Evolutionary conservation across 2,797 vertebrate species (phyloP).

Genomic region (Scolopax bukidnonensis): DNA sequence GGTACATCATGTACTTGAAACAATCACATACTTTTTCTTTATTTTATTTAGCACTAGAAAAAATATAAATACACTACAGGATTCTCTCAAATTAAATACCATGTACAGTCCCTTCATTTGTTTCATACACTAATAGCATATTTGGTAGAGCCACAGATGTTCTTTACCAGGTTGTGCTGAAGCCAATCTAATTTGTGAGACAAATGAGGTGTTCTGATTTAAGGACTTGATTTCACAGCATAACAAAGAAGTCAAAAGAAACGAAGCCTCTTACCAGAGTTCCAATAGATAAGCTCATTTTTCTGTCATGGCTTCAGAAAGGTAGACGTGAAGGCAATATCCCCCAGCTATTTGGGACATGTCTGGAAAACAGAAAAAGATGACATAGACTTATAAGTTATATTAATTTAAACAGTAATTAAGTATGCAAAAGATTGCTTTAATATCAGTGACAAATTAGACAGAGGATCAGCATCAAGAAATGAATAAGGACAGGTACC

Average conservation of each 20-base stretch:
- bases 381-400: not conserved
- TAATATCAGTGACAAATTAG: not conserved
- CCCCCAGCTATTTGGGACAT: not conserved
- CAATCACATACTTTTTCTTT: not conserved
- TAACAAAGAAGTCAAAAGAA: not conserved
- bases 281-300: not conserved
- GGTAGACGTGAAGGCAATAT: not conserved
- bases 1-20: not conserved
- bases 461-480: not conserved
- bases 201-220: constrained; percentile 34
- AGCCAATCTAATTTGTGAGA: constrained; percentile 26
- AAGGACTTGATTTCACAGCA: constrained; percentile 9
- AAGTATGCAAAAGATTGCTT: not conserved
- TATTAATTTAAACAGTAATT: not conserved
- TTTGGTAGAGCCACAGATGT: constrained; percentile 13
- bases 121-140: not conserved
- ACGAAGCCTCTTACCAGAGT: not conserved
- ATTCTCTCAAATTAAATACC: constrained; percentile 23
- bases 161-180: not conserved
- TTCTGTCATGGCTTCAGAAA: not conserved
- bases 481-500: not conserved
- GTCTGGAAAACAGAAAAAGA: not conserved
- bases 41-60: not conserved
- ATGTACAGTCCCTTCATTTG: not conserved
- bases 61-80: not conserved